Percentiles rank a stretch among this genome's conserved stretches.
Evolutionary conservation across 2,113 vertebrate genomes (phyloP).

Genomic region (Melanerpes formicivorus): DNA sequence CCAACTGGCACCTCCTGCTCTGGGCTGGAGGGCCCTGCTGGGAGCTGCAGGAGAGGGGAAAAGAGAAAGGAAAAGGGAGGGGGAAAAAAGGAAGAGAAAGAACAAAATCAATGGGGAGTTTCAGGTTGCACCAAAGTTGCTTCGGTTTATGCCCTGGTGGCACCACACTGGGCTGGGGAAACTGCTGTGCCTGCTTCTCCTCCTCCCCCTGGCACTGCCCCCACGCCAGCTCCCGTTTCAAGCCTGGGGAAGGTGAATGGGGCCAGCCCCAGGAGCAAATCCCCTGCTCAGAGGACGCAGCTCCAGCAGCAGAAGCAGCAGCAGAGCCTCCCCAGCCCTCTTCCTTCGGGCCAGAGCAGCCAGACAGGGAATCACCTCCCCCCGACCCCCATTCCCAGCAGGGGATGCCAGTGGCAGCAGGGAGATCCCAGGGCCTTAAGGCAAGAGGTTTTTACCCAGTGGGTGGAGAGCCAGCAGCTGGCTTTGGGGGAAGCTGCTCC

Average conservation of each 20-base stretch:
- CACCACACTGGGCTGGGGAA: neutral
- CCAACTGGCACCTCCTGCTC: neutral
- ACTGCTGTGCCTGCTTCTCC: slow-evolving; percentile 33
- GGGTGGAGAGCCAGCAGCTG: accelerated
- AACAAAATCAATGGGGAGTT: neutral
- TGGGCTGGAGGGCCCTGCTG: accelerated
- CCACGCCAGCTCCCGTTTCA: neutral
- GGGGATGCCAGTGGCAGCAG: accelerated
- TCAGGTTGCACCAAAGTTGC: slow-evolving; percentile 28
- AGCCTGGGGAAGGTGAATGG: neutral
- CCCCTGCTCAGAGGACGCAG: neutral
- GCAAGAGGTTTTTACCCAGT: accelerated
- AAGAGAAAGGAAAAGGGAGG: neutral
- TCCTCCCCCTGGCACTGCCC: neutral
- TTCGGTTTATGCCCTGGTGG: slow-evolving; percentile 31
- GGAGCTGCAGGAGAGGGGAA: accelerated
- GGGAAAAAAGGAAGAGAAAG: neutral
- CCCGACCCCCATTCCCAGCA: accelerated
- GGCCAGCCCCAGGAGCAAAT: neutral
- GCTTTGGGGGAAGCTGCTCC: neutral
- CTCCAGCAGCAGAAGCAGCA: neutral
- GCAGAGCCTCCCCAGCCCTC: too few relatives aligned
- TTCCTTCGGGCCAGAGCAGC: accelerated
- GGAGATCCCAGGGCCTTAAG: accelerated
- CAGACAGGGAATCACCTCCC: accelerated